Base-by-base conservation (phyloP, 1,140 invertebrate species). In the Drosophila dunni region DNA sequence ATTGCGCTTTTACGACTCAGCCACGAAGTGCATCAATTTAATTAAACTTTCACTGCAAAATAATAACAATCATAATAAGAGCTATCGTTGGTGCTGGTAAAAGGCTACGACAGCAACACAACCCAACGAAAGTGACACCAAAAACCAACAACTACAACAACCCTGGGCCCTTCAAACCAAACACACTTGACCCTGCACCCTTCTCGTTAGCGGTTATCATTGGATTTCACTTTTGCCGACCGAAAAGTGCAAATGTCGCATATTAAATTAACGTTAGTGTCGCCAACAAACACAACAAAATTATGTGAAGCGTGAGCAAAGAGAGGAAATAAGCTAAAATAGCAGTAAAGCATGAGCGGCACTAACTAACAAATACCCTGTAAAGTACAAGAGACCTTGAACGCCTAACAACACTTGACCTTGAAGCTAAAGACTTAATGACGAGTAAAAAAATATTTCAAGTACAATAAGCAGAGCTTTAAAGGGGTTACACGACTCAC, bases 231-330 rank as follows among this genome's bases (percentile, higher is more conserved):
- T 33, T 57, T 7, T 51, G 61, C 65, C 74, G 65, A 82, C 68
- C 82, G 76, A 86, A 86, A 86, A 86, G 79, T 86, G 82, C 83
- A 88, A 86, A 79, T 83, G 83, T 88, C 69, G 79, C 83, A 88
- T 88, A 88, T 86, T 88, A 86, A 86, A 86, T 86, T 83, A 86
- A 88, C 83, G 84, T 66, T 81, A 75, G 65, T 73, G 58, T 65
- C 34, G 15, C 15, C 65, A 40, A 11, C 38, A 45, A 53, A 17
- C 13, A 54, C 42, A 78, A 42, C 56, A 42, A 67, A 70, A 77
- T 79, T 79, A 88, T 78, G 73, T 44, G 73, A 67, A 74, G 76
- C 83, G 53, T 82, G 62, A 75, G 24, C 0, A 76, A 62, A 70
- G 62, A 57, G 45, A 3, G 76, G 15, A 57, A 78, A 57, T 9